Evolutionary conservation across 2,113 vertebrate species (phyloP).

Genomic region (Chascanopsetta lugubris): DNA sequence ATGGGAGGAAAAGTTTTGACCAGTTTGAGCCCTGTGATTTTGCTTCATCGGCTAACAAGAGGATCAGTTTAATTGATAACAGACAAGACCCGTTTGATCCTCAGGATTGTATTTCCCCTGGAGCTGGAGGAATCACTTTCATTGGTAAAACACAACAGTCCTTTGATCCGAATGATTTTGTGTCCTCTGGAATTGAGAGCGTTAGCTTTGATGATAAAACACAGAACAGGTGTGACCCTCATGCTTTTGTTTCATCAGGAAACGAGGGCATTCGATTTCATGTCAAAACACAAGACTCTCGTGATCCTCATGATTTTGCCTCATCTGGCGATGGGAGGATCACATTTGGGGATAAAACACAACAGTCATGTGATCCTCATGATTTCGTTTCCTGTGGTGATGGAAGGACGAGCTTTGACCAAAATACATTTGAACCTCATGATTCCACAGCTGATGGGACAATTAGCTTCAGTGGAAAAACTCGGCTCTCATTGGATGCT

Average conservation of each 20-base stretch:
- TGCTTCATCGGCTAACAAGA: no score
- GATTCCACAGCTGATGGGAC: constrained; percentile 5
- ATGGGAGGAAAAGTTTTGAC: neutral
- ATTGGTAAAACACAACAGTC: neutral
- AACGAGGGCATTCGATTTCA: neutral
- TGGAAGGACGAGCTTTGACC: neutral
- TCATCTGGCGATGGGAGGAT: constrained; percentile 4
- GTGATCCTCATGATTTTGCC: neutral
- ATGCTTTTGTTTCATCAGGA: neutral
- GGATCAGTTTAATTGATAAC: no score
- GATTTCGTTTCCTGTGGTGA: neutral
- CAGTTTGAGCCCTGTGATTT: no score
- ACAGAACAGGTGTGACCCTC: neutral
- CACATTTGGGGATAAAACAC: neutral
- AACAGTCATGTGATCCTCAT: neutral
- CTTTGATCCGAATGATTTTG: neutral
- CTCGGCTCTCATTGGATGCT: neutral
- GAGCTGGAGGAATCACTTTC: neutral
- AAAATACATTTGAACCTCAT: neutral
- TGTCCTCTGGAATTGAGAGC: neutral
- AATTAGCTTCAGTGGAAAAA: constrained; percentile 14
- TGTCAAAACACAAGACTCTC: neutral
- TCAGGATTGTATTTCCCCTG: neutral
- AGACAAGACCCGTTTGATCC: neutral
- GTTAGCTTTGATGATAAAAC: neutral